These are phyloP conservation scores for Macrotrachela quadricornifera DNA, from an alignment of 1,140 invertebrate genomes.

Conservation along the genomic window DNA sequence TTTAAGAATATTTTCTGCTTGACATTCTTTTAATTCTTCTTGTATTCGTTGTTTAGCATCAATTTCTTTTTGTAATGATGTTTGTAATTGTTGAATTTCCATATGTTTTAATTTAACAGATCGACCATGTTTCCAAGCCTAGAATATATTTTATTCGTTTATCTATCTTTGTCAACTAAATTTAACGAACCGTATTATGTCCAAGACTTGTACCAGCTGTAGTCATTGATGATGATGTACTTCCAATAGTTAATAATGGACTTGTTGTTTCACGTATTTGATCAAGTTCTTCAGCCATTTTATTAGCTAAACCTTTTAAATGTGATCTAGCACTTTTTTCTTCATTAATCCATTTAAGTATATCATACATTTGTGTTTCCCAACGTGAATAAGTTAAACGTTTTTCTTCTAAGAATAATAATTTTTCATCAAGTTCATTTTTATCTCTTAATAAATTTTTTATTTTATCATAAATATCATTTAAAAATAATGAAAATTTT, in stretches of 20 bases:
- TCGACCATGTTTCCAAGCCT: constrained; percentile 79
- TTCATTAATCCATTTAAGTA: constrained; percentile 54
- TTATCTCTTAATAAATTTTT: too few species aligned
- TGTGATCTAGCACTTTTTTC: constrained; percentile 91
- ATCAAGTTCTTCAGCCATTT: constrained; percentile 93
- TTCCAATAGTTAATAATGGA: neutral
- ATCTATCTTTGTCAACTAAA: too few species aligned
- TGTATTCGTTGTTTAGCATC: constrained; percentile 84
- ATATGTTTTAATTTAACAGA: constrained; percentile 94
- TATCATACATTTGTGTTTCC: constrained; percentile 14
- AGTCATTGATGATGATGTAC: neutral
- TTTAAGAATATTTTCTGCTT: too few species aligned
- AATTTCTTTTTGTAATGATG: constrained; percentile 83
- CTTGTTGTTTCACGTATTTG: constrained; percentile 41
- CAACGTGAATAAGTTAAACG: too few species aligned
- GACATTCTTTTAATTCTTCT: constrained; percentile 41
- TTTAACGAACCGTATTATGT: neutral
- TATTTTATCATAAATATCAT: neutral
- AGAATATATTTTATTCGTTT: neutral
- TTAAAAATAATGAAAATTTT: neutral
- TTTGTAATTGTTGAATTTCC: constrained; percentile 88
- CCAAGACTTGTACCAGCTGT: neutral
- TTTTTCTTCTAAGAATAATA: too few species aligned
- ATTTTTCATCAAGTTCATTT: too few species aligned
- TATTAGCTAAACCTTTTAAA: constrained; percentile 75